phyloP scores from a whole-genome alignment of 2,888 invertebrate genomes.

The Drosophila mettleri region DNA sequence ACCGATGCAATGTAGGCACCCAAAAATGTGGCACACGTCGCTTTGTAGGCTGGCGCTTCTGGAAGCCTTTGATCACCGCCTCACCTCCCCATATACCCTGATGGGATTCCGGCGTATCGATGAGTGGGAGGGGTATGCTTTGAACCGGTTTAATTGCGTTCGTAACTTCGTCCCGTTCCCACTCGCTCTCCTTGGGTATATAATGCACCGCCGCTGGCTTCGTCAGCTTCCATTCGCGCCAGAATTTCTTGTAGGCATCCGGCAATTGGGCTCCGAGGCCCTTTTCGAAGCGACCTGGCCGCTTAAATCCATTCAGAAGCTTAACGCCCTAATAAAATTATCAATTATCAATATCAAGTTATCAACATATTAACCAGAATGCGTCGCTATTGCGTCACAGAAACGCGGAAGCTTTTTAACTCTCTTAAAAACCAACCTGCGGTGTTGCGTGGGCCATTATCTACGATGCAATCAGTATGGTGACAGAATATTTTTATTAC shows the following conservation, averaged over 20 bases:
- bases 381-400: slow-evolving; percentile 81
- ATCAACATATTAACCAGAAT: slow-evolving; percentile 7
- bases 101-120: slow-evolving; percentile 92
- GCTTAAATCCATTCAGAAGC: slow-evolving; percentile 85
- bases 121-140: slow-evolving; percentile 90
- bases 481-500: slow-evolving; percentile 3
- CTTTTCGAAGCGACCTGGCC: slow-evolving; percentile 87
- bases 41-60: slow-evolving; percentile 87
- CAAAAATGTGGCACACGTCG: slow-evolving; percentile 93
- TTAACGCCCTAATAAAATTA: slow-evolving; percentile 74
- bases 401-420: slow-evolving; percentile 19
- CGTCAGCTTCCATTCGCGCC: slow-evolving; percentile 92
- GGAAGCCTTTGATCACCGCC: slow-evolving; percentile 94
- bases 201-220: slow-evolving; percentile 89
- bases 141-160: slow-evolving; percentile 91
- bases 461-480: slow-evolving; percentile 10
- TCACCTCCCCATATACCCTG: slow-evolving; percentile 98
- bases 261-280: slow-evolving; percentile 90
- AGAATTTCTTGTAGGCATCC: slow-evolving; percentile 93
- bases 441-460: slow-evolving; percentile 83
- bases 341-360: neutral
- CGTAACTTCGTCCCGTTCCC: slow-evolving; percentile 90
- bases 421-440: slow-evolving; percentile 72
- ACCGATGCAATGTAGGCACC: slow-evolving; percentile 92
- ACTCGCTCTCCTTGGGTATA: slow-evolving; percentile 90